Evolutionary conservation across 2,113 vertebrate genomes (phyloP), one percentile per base, ranked within the genome.

Genomic region (Cynoglossus semilaevis): DNA sequence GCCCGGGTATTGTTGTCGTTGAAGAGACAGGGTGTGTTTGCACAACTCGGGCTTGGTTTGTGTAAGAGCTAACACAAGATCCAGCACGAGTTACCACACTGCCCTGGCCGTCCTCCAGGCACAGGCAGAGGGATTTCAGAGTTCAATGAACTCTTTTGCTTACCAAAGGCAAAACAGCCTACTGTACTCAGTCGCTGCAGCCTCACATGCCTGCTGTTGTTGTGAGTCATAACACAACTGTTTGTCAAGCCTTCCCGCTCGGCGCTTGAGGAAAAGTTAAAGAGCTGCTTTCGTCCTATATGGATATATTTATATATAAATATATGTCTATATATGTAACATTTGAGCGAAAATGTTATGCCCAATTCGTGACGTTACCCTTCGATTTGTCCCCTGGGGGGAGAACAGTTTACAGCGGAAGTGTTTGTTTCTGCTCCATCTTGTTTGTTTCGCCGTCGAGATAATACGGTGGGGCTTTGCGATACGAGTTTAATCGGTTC

Each of bases 91-190:
- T 77, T 79, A 67, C 69, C 69, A 66, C 63, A 59, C 59, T 83
- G 59, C 6, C 48, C 58, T 73, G 77, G 69, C 64, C 58, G 34
- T 48, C 46, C 42, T 79, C 77, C 77, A 79, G 51, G 50, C 58
- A 2, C 51, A 47, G 36, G 53, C 68, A 49, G 54, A 73, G 63
- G 15, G 64, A 52, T 78, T 79, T 78, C 70, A 17, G 51, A 87
- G 84, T 80, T 88, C 86, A 88, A 38, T 81, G 82, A 86, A 83
- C 87, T 82, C 65, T 44, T 1, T 29, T 29, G 13, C 53, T 40
- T 22, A 72, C 40, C 17, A 69, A 16, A 74, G 74, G 76, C 82
- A 69, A 57, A 48, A 11, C 49, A 3, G 48, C 48, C 50, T 29
- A 59, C 58, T 65, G 67, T 8, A 34, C 22, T 43, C 1, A 38